Percentiles rank a stretch among this genome's conserved stretches.
phyloP scores from a whole-genome alignment of 2,888 invertebrate genomes.

The Aporophyla nigra region DNA sequence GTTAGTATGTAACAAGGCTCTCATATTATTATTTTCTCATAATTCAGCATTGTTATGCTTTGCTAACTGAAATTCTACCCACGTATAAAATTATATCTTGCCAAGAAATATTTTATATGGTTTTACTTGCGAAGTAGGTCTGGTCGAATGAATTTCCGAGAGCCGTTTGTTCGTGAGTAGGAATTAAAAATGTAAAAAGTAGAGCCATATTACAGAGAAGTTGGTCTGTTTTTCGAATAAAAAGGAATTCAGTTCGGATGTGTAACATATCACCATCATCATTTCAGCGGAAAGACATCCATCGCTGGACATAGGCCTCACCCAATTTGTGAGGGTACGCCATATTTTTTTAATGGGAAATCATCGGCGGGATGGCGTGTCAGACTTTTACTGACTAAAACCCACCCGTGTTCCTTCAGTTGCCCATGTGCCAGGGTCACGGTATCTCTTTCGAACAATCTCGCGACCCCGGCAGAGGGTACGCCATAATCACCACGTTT shows the following conservation, averaged over 20 bases:
- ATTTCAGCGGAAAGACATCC: no score
- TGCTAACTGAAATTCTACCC: conserved; percentile 71
- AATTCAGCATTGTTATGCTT: conserved; percentile 70
- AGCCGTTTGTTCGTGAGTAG: conserved; percentile 29
- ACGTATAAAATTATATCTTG: conserved; percentile 76
- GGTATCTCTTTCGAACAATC: no score
- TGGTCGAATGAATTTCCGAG: conserved; percentile 35
- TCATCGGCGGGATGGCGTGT: no score
- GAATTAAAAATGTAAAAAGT: conserved; percentile 35
- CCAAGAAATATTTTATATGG: conserved; percentile 64
- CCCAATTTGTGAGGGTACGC: no score
- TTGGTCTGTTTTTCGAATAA: neutral
- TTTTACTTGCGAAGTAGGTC: conserved; percentile 47
- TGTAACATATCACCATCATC: no score
- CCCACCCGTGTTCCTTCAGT: no score
- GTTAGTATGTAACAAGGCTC: conserved; percentile 18
- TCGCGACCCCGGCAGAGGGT: no score
- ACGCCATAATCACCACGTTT: no score
- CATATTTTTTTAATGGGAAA: no score
- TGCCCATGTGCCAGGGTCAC: no score
- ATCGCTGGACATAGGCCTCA: no score
- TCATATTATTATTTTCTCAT: conserved; percentile 68
- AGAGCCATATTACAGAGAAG: conserved; percentile 3
- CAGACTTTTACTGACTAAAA: no score
- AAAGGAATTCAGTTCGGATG: neutral